Base-by-base conservation (phyloP, 2,888 invertebrate genomes). In the Subacronicta megacephala region DNA sequence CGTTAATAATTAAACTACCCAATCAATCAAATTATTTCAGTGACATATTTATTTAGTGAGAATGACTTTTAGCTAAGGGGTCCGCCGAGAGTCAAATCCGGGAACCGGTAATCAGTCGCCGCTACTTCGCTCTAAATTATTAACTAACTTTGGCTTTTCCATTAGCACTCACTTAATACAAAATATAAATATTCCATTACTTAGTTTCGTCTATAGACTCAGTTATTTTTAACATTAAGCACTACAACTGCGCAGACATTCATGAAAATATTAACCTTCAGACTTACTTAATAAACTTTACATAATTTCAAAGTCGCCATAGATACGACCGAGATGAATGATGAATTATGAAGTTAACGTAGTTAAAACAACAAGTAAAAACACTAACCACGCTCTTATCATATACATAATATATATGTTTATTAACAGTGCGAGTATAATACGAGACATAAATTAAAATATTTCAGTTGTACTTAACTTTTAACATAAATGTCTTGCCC, bases 111-210 rank as follows among this genome's bases (percentile, higher is more conserved):
- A 77, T 66, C 60, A 60, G 38, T 46, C 47, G 53, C 31, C 51
- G 45, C 61, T 49, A 77, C 60, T 66, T 41, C 53, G 58, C 18
- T 43, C 45, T 75, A 72, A 74, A 71, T 80, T 59, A 71, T 73
- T 71, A 72, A 78, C 67, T 29, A 51, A 29, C 50, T 16, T 62
- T 60, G 51, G 52, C 44, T 44, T 52, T 60, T 66, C 47, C 53
- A 58, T 68, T 67, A 61, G 37, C 37, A 57, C 68, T 59, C 50
- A 46, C 35, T 55, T 40, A 43, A 38, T 16, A 47, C 20, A 38
- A 41, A 52, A 20, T 31, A 16, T 50, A 36, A 37, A 52, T 49
- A 38, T 33, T 61, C 3, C 29, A 26, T 20, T 7, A 23, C 33
- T 49, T 15, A 16, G 12, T 38, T 31, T 12, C 18, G 38, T 13